Base-by-base conservation (phyloP, 2,888 invertebrate species). In the Tenodera sinensis region DNA sequence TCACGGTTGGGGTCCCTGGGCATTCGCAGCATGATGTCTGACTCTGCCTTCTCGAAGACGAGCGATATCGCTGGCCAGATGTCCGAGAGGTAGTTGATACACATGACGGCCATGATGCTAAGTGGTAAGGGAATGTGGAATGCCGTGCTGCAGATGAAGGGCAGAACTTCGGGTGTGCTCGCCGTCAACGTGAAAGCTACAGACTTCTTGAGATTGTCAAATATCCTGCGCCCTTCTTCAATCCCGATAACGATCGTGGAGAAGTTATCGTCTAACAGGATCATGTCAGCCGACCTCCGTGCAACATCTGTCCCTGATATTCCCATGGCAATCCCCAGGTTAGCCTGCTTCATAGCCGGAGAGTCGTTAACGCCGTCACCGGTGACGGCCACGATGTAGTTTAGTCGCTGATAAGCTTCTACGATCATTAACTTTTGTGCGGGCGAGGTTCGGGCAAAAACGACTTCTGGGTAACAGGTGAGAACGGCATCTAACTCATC, bases 311-410 rank as follows among this genome's bases (percentile, higher is more conserved):
- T 96, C 14, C 96, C 97, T 88, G 96, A 95, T 89, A 97, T 96
- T 27, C 97, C 97, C 97, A 97, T 97, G 1, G 97, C 96, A 47
- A 97, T 95, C 83, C 97, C 97, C 87, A 97, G 97, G 91, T 97
- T 97, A 3, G 97, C 97, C 92, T 96, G 96, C 91, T 97, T 96
- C 87, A 98, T 93, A 1, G 97, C 97, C 0, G 97, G 97, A 0
- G 97, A 97, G 92, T 97, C 97, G 92, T 98, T 98, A 1, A 98
- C 97, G 34, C 97, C 98, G 92, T 98, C 98, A 1, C 98, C 98
- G 47, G 97, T 97, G 0, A 97, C 98, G 20, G 97, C 97, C 89
- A 97, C 97, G 91, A 97, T 96, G 90, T 95, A 95, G 27, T 96
- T 96, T 87, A 95, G 94, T 87, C 96, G 94, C 92, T 98, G 97